Base-by-base conservation (phyloP, 2,888 invertebrate genomes). In the Drosophila stalkeri region DNA sequence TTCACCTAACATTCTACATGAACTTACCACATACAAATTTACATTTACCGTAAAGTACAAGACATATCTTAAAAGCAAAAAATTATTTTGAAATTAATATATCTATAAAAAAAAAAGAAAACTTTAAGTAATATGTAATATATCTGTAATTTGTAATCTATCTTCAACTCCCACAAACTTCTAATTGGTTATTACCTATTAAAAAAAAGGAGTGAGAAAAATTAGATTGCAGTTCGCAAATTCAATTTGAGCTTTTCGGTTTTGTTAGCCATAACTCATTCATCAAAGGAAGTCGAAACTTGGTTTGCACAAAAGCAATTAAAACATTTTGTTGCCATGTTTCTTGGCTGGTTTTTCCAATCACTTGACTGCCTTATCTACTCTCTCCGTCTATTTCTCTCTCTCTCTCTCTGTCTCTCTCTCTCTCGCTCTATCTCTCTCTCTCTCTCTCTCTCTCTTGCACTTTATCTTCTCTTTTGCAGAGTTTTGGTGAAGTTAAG, bases 301-400 rank as follows among this genome's bases (percentile, higher is more conserved):
- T 49, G 49, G 59, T 52, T 63, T 56, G 70, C 39, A 74, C 67
- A 81, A 89, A 89, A 89, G 87, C 82, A 89, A 85, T 89, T 85
- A 89, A 85, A 86, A 75, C 66, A 66, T 73, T 75, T 76, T 79
- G 67, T 77, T 82, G 60, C 63, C 54, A 54, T 66, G 61, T 71
- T 73, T 56, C 60, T 72, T 72, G 44, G 52, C 41, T 62, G 56
- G 23, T 57, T 69, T 74, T 60, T 41, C 66, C 56, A 57, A 64
- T 55, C 44, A 43, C 44, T 57, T 44, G 57, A 33, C 43, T 35
- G 35, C 3, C 37, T 12, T 23, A 23, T 35, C 35, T 35, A 5
- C 57, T 33, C 16, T 14, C 43, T 33, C 33, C 0, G 9, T 20
- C 20, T 33, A n/a, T 39, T 7, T n/a, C n/a, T 39, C n/a, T 7